These are phyloP conservation scores for Symphodus melops DNA, from an alignment of 2,113 vertebrate species.

Conservation along the genomic window DNA sequence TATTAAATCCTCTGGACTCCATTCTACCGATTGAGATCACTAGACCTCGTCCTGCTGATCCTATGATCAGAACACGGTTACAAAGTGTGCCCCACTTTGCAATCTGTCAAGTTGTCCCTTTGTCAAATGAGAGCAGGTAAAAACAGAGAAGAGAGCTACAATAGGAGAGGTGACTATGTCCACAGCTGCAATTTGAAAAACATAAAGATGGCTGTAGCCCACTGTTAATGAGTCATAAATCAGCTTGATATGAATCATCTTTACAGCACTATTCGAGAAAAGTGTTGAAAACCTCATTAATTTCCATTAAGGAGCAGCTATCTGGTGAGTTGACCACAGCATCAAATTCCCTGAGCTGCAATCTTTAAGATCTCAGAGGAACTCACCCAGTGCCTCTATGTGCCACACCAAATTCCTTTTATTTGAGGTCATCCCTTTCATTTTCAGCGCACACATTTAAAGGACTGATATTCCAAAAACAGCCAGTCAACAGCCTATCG, in stretches of 20 bases:
- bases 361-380: constrained; percentile 44
- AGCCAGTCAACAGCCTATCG: no score
- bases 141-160: constrained; percentile 8
- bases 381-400: constrained; percentile 13
- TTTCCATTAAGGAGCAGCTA: constrained; percentile 70
- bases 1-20: neutral
- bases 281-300: constrained; percentile 74
- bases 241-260: constrained; percentile 72
- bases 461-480: neutral
- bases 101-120: no score
- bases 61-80: neutral
- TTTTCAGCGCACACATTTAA: neutral
- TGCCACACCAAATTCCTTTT: constrained; percentile 7
- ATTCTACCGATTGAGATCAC: neutral
- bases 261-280: constrained; percentile 68
- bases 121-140: neutral
- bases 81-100: no score
- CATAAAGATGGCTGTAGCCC: constrained; percentile 51
- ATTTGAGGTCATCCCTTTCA: constrained; percentile 22
- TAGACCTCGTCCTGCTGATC: neutral
- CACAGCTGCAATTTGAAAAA: constrained; percentile 52
- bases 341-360: constrained; percentile 39
- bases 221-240: constrained; percentile 76
- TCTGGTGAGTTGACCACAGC: constrained; percentile 51
- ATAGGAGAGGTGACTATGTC: constrained; percentile 42